Percentiles rank a stretch among this genome's conserved stretches.
These are phyloP conservation scores for Chlorospingus semifuscus DNA, from an alignment of 2,797 vertebrate genomes.

Conservation along the genomic window DNA sequence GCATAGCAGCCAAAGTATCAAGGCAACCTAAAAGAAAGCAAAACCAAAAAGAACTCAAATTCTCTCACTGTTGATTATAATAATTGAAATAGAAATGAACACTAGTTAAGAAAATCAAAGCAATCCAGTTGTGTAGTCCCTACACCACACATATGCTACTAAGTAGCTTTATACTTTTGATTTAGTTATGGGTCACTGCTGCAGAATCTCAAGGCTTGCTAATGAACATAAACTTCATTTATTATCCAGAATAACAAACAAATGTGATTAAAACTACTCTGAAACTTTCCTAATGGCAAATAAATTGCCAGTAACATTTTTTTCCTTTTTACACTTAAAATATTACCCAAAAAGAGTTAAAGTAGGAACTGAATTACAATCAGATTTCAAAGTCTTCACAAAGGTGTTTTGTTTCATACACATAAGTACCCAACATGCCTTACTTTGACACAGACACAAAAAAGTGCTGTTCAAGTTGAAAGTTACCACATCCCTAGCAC, in stretches of 20 bases:
- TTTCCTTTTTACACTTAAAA: background rate
- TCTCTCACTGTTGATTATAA: background rate
- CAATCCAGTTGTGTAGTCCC: background rate
- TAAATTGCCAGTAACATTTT: background rate
- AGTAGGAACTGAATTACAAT: background rate
- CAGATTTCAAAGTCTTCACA: background rate
- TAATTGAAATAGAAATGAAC: background rate
- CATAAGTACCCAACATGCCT: background rate
- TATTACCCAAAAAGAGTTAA: background rate
- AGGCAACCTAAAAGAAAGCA: conserved; percentile 86
- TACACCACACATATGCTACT: background rate
- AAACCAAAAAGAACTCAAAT: background rate
- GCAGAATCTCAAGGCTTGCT: background rate
- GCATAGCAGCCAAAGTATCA: conserved; percentile 97
- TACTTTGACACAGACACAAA: background rate
- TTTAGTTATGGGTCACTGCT: background rate
- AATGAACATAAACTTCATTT: background rate
- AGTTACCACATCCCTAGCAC: background rate
- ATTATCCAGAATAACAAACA: background rate
- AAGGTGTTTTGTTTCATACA: background rate
- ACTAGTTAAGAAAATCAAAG: background rate
- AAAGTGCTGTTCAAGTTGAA: background rate
- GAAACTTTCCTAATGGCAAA: background rate
- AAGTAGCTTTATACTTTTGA: background rate
- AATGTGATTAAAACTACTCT: background rate